Conservation (phyloP, 2,888 invertebrate species). For the Elegia similella region DNA sequence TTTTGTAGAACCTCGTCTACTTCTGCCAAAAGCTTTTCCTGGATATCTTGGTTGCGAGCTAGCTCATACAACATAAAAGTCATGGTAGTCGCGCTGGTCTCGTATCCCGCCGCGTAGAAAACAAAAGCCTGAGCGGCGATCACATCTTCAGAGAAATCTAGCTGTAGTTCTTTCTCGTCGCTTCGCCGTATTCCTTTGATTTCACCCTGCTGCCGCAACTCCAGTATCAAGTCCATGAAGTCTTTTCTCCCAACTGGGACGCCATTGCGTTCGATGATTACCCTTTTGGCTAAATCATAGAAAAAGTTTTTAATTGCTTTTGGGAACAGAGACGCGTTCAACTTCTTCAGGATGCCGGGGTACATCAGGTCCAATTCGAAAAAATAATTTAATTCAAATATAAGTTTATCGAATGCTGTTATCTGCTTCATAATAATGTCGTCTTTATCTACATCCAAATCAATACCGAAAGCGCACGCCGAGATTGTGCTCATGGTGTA, state of each 20-base stretch:
- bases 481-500: conserved; percentile 45
- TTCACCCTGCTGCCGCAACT: conserved; percentile 40
- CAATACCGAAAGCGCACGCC: conserved; percentile 47
- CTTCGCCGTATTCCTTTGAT: conserved; percentile 29
- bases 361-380: conserved; percentile 46
- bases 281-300: conserved; percentile 32
- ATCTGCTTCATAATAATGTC: conserved; percentile 1
- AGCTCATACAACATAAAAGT: conserved; percentile 53
- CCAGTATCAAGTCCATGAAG: conserved; percentile 52
- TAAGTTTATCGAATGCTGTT: conserved; percentile 23
- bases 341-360: conserved; percentile 43
- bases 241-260: conserved; percentile 42
- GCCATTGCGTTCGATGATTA: conserved; percentile 42
- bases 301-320: conserved; percentile 36
- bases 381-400: conserved; percentile 25
- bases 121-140: conserved; percentile 63
- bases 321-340: conserved; percentile 41
- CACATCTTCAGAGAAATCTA: conserved; percentile 46
- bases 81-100: conserved; percentile 64
- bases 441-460: conserved; percentile 34
- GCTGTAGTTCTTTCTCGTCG: conserved; percentile 19
- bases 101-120: conserved; percentile 68
- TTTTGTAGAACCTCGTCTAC: conserved; percentile 45
- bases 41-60: conserved; percentile 54
- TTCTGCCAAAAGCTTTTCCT: conserved; percentile 48